Evolutionary conservation across 2,113 vertebrate species (phyloP).

Genomic region (Acrocephalus arundinaceus): DNA sequence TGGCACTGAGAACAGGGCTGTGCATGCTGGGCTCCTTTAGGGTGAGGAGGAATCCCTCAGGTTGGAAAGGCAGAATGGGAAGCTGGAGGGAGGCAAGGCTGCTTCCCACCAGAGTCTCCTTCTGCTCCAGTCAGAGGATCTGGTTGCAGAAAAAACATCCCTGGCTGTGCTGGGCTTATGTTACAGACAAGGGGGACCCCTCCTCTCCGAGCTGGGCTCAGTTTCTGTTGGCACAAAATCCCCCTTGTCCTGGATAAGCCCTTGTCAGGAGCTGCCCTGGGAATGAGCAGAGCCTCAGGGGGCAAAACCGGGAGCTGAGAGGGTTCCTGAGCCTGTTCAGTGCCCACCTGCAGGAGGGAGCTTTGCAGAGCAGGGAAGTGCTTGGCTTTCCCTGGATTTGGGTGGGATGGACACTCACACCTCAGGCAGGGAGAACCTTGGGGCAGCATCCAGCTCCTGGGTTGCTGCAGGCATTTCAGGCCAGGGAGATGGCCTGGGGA

Average conservation of each 20-base stretch:
- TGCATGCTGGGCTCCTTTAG: background rate
- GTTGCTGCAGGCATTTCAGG: background rate
- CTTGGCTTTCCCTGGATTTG: background rate
- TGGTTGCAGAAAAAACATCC: slow-evolving; percentile 3
- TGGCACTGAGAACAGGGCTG: background rate
- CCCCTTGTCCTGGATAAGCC: background rate
- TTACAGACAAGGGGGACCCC: background rate
- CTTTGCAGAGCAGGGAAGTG: fast-evolving
- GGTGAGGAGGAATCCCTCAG: background rate
- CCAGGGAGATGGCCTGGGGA: background rate
- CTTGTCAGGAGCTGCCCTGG: background rate
- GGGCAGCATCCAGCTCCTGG: background rate
- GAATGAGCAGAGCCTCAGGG: background rate
- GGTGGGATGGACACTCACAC: background rate
- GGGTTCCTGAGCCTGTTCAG: background rate
- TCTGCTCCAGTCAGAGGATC: background rate
- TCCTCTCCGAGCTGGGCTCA: background rate
- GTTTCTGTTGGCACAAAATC: background rate
- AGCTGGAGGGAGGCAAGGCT: background rate
- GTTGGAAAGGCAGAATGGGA: background rate
- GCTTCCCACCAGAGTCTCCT: background rate
- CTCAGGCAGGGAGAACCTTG: background rate
- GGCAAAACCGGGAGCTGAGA: background rate
- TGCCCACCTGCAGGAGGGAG: background rate
- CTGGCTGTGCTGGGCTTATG: background rate